Base-by-base conservation (phyloP, 2,888 invertebrate species). In the Epinotia demarniana region DNA sequence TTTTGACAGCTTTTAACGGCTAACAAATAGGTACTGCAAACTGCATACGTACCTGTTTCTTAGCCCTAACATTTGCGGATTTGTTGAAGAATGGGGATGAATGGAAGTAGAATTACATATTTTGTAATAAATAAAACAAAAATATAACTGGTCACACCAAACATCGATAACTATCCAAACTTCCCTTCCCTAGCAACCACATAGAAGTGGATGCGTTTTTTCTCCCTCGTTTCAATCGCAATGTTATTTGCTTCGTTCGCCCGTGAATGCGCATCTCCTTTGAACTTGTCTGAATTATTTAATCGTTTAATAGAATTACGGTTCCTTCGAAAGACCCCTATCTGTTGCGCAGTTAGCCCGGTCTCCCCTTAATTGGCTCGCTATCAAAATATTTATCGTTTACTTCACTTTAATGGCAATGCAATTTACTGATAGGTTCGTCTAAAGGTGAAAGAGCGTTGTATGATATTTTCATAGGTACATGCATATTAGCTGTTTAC, bases 271-370 rank as follows among this genome's bases (percentile, higher is more conserved):
- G 90, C 91, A 92, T 92, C 90, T 90, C 89, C 91, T 93, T 93
- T 93, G 92, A 93, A 92, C 89, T 91, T 85, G 84, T 84, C 85
- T 89, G 90, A 91, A 92, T 92, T 93, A 93, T 93, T 92, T 92
- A 93, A 93, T 92, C 90, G 89, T 92, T 91, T 93, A 92, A 93
- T 92, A 91, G 90, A 93, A 93, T 92, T 90, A 93, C 90, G 85
- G 85, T 85, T 83, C 86, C 87, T 83, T 84, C 83, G 83, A 86
- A 85, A 82, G 79, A 84, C 86, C 89, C 89, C 90, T 90, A 90
- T 91, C 90, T 88, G 85, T 89, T 87, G 86, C 86, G 84, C 83
- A 82, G 86, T 85, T 84, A 83, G 84, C 80, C 76, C 73, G 77
- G 78, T 81, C 80, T 81, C 85, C 86, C 85, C 83, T 68, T 92